A percentile compares a stretch with the other conserved stretches of the same genome.
Evolutionary conservation across 1,140 invertebrate species (phyloP).

Genomic region (Phortica variegata): DNA sequence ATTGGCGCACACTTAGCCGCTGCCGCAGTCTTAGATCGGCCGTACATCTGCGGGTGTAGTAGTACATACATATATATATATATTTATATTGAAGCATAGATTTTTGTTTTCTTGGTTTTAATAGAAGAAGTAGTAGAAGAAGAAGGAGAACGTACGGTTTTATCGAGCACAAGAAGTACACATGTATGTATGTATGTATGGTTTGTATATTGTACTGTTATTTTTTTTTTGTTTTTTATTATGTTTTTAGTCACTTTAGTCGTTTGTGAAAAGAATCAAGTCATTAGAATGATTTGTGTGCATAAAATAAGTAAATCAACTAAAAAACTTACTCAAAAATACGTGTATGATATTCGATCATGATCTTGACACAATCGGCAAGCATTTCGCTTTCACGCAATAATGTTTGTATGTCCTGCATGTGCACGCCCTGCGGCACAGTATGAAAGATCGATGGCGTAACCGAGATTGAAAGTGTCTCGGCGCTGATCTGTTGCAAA

Average conservation of each 20-base stretch:
- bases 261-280: neutral
- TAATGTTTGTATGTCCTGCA: slow-evolving; percentile 40
- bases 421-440: slow-evolving; percentile 36
- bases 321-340: slow-evolving; percentile 52
- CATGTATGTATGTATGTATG: slow-evolving; percentile 2
- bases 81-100: too few species aligned
- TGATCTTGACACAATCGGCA: slow-evolving; percentile 48
- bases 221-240: slow-evolving; percentile 11
- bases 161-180: slow-evolving; percentile 9
- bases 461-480: slow-evolving; percentile 44
- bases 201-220: slow-evolving; percentile 1
- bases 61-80: too few species aligned
- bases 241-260: slow-evolving; percentile 11
- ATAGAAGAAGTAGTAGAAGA: neutral
- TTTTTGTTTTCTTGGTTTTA: neutral
- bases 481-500: slow-evolving; percentile 47
- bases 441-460: slow-evolving; percentile 52
- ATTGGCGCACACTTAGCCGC: slow-evolving; percentile 39
- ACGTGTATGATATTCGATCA: slow-evolving; percentile 51
- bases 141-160: neutral
- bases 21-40: slow-evolving; percentile 33
- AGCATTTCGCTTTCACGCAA: slow-evolving; percentile 44
- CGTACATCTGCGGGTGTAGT: slow-evolving; percentile 35
- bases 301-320: neutral
- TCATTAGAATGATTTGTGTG: neutral